Evolutionary conservation across 2,888 invertebrate genomes (phyloP).

Genomic region (Carcina quercana): DNA sequence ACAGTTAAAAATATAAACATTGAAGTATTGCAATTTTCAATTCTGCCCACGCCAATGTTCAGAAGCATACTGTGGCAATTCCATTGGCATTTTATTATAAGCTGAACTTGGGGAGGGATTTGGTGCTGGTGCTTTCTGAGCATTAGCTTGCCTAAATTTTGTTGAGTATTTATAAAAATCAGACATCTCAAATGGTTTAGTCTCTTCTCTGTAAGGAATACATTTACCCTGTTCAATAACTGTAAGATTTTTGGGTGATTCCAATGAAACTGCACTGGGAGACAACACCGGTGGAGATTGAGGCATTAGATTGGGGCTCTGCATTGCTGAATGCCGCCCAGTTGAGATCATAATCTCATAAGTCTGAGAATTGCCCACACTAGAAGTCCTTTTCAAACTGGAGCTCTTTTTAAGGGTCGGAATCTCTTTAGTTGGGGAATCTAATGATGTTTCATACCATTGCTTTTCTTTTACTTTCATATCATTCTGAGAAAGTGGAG

Average conservation of each 20-base stretch:
- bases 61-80: slow-evolving; percentile 54
- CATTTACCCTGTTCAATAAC: slow-evolving; percentile 91
- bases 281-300: slow-evolving; percentile 55
- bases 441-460: slow-evolving; percentile 81
- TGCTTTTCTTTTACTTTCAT: slow-evolving; percentile 74
- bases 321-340: slow-evolving; percentile 61
- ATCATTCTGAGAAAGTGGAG: slow-evolving; percentile 55
- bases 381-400: slow-evolving; percentile 70
- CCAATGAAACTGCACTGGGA: slow-evolving; percentile 74
- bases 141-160: slow-evolving; percentile 82
- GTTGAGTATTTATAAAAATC: slow-evolving; percentile 99
- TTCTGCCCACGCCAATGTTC: slow-evolving; percentile 61
- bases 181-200: slow-evolving; percentile 98
- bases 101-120: slow-evolving; percentile 38
- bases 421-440: slow-evolving; percentile 66
- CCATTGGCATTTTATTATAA: slow-evolving; percentile 60
- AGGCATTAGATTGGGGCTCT: slow-evolving; percentile 50
- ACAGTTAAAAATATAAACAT: slow-evolving; percentile 15
- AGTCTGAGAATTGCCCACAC: slow-evolving; percentile 69
- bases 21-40: slow-evolving; percentile 13
- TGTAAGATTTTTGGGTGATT: slow-evolving; percentile 88
- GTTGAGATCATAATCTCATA: slow-evolving; percentile 59
- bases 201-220: slow-evolving; percentile 93
- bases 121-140: slow-evolving; percentile 36
- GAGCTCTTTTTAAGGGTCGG: slow-evolving; percentile 55